These are phyloP conservation scores for Dinoponera quadriceps DNA, from an alignment of 1,140 invertebrate genomes.

Conservation along the genomic window DNA sequence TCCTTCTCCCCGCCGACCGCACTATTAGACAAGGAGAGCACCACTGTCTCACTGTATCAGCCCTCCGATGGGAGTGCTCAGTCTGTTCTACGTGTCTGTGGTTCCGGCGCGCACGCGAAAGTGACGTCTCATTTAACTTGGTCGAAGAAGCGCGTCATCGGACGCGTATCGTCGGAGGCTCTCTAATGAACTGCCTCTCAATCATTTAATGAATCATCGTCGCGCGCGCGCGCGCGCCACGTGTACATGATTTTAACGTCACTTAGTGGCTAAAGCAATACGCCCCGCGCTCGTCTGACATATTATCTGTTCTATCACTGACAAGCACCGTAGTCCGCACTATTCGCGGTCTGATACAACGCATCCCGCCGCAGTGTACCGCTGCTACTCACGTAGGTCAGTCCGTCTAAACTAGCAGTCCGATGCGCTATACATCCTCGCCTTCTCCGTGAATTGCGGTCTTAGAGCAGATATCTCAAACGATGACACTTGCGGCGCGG, in stretches of 20 bases:
- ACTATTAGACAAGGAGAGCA: too few species aligned
- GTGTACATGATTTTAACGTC: slow-evolving; percentile 20
- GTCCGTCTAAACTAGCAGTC: slow-evolving; percentile 36
- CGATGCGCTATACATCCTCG: slow-evolving; percentile 18
- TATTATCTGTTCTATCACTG: slow-evolving; percentile 52
- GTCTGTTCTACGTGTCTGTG: too few species aligned
- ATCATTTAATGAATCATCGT: slow-evolving; percentile 3
- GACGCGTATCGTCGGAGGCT: background rate
- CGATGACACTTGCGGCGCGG: slow-evolving; percentile 47
- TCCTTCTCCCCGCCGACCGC: too few species aligned
- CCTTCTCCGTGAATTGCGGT: slow-evolving; percentile 49
- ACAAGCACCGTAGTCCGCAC: slow-evolving; percentile 3
- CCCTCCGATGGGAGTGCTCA: too few species aligned
- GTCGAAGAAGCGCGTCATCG: background rate
- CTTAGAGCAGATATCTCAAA: slow-evolving; percentile 57
- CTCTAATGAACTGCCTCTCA: background rate
- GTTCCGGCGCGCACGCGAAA: background rate
- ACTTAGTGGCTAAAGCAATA: slow-evolving; percentile 28
- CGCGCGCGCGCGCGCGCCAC: background rate
- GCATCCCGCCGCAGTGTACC: slow-evolving; percentile 8
- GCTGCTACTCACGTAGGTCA: slow-evolving; percentile 16
- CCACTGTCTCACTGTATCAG: too few species aligned
- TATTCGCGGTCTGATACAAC: slow-evolving; percentile 37
- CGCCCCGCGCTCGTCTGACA: slow-evolving; percentile 7
- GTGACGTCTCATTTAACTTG: background rate